Evolutionary conservation across 2,113 vertebrate species (phyloP), one percentile per base, ranked within the genome.

Genomic region (Cephalopterus ornatus): DNA sequence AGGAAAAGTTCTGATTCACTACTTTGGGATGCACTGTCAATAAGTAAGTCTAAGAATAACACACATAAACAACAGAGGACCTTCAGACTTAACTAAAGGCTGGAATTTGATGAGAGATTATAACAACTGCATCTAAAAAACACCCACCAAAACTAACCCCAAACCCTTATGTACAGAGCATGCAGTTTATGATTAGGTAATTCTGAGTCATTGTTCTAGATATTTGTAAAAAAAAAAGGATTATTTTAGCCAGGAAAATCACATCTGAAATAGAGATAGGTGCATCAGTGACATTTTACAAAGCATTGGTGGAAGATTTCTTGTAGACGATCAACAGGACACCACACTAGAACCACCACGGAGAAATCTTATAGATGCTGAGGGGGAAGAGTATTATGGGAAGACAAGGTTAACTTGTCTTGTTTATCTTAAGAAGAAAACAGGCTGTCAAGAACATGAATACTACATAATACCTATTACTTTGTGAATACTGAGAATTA

Each of bases 141-240:
- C 19, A 41, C 5, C 1, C 2, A 17, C 3, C 4, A 22, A 70
- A 81, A 14, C 10, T 30, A 33, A 14, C 1, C 5, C 9, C 8
- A 68, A 72, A 72, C 1, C 2, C 12, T 73, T 32, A 32, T 0
- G 0, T 35, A 59, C 1, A 63, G 15, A 72, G 16, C 11, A 41
- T 2, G 3, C 21, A 74, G 27, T 23, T 78, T 21, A 88, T 39
- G 11, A 21, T 23, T 20, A 35, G 23, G n/a, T 8, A 82, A 44
- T 78, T 71, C 39, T 77, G 30, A 85, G 30, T 37, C 6, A 28
- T 42, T 71, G 26, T 47, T 65, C 35, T 42, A 70, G 35, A 56
- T 0, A 70, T 22, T 26, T 2, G 35, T 27, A 6, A 33, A 35
- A 16, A 39, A 16, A 7, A 16, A 39, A 16, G 6, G 1, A 49